Base-by-base conservation (phyloP, 53 echinoderm and acorn worm genomes). In the Actinopyga echinites region DNA sequence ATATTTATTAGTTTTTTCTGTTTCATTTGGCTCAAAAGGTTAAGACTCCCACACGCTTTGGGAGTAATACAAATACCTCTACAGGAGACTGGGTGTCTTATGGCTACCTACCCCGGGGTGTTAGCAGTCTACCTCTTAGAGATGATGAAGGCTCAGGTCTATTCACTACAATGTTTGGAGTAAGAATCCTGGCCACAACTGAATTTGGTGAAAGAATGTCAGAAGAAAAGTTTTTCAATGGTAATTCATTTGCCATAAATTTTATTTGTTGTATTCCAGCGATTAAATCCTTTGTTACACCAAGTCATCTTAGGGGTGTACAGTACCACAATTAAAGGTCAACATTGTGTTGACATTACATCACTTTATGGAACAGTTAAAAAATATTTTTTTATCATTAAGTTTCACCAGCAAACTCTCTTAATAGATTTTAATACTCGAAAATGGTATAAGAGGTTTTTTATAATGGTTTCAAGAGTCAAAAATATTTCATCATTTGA, bases 1-100 rank as follows among this genome's bases (percentile, higher is more conserved):
- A n/a, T n/a, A n/a, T n/a, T n/a, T 49, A 49, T 49, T 17, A 49
- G 5, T 49, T 49, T 1, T 15, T 49, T 49, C 17, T 0, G 3
- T 49, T 49, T 15, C 17, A 49, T 56, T 80, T 19, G 55, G 11
- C 21, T 63, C 64, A 35, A 15, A 19, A 92, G 92, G 86, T 82
- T 5, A 89, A 83, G 83, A 71, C 85, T 17, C 71, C 42, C 19
- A 89, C 79, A 15, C 75, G 75, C 43, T 86, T 79, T 30, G 83
- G 86, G 19, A 65, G 89, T 6, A 78, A 43, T 9, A 82, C 74
- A 12, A 92, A 92, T 38, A 35, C 68, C 36, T 86, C 92, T 5
- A 71, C 59, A 54, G 80, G 78, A 11, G 83, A 89, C 22, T 92
- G 92, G 92, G 73, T 56, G n/a, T 26, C 86, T 6, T 92, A 64